Evolutionary conservation across 2,888 invertebrate species (phyloP), one percentile per base, ranked within the genome.

Genomic region (Dryocosmus kuriphilus): DNA sequence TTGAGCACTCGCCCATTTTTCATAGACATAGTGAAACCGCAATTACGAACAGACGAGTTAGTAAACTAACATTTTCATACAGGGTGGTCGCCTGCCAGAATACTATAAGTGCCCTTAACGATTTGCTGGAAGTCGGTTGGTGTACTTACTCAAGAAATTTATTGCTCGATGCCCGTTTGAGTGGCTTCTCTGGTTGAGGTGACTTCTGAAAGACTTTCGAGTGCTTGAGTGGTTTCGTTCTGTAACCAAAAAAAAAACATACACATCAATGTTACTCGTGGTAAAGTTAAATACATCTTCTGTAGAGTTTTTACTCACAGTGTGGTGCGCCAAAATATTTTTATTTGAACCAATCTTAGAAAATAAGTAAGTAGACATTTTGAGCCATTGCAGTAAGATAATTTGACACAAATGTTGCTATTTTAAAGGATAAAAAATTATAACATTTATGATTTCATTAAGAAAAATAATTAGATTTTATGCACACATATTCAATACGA

Each of bases 171-270:
- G 11, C 57, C 22, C 11, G 57, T 57, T 57, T 57, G 57, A 57
- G 55, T 55, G 55, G 55, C 55, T 55, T 55, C 55, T 55, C 55
- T 55, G 55, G 55, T 55, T 22, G 55, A 55, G 55, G 55, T 55
- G 55, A 55, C 55, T 24, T n/a, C n/a, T 55, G 51, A 55, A 55
- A 55, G 51, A 55, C 51, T 55, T 55, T 57, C 57, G 24, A 57
- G 57, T 57, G 22, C 57, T n/a, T 57, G 57, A 57, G 57, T 57
- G 57, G 57, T 57, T 57, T 57, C 57, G 22, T 24, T 57, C 24
- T 57, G 24, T 3, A 57, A 57, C 11, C 14, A 57, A 57, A 57
- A 57, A 57, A 57, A 57, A 57, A 57, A 24, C 11, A 24, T 57
- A 24, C 24, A 24, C 22, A 5, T 14, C 11, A 1, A 57, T 24